Percentiles rank a stretch among this genome's conserved stretches.
Evolutionary conservation across 2,113 vertebrate species (phyloP).

Genomic region (Pituophis catenifer): DNA sequence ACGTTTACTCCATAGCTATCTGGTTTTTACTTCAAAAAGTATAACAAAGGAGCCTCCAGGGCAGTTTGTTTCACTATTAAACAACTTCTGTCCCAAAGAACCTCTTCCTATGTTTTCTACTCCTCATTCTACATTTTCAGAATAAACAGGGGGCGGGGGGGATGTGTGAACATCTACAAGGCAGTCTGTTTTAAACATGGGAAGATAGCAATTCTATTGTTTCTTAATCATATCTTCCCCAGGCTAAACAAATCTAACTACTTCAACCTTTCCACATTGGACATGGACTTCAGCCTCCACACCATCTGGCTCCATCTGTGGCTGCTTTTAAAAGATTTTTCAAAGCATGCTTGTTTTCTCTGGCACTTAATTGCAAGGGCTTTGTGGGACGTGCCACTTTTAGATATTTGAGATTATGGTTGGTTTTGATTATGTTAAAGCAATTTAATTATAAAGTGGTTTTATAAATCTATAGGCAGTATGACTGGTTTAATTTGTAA

Average conservation of each 20-base stretch:
- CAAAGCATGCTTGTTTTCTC: not conserved
- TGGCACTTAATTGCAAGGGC: not conserved
- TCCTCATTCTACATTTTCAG: not conserved
- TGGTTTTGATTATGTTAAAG: not conserved
- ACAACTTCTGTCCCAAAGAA: not conserved
- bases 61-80: not conserved
- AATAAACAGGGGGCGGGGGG: not conserved
- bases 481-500: not conserved
- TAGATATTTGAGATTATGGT: not conserved
- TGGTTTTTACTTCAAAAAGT: not conserved
- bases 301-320: not conserved
- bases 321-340: not conserved
- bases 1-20: not conserved
- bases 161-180: not conserved
- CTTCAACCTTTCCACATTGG: not conserved
- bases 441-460: not conserved
- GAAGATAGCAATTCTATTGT: not conserved
- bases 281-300: not conserved
- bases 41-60: not conserved
- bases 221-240: not conserved
- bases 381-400: not conserved
- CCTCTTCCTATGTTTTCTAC: not conserved
- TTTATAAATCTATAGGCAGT: not conserved
- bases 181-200: not conserved
- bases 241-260: not conserved